Base-by-base conservation (phyloP, 2,888 invertebrate genomes). In the Euclidia mi region DNA sequence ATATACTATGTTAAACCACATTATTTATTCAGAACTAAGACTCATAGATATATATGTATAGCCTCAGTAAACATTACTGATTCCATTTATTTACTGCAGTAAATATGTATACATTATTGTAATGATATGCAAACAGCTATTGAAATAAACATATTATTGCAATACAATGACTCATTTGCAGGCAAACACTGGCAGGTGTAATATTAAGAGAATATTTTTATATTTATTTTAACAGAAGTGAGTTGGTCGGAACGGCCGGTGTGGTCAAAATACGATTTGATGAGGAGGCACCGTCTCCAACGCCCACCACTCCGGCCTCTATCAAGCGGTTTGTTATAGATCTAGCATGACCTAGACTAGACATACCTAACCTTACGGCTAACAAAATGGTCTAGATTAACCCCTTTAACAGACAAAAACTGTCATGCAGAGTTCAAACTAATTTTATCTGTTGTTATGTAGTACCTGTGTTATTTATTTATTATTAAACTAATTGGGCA, bases 191-290 rank as follows among this genome's bases (percentile, higher is more conserved):
- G 41, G 31, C 3, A 38, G 10, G 48, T 48, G 10, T 47, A 34
- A 6, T 34, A 35, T n/a, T 32, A 32, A 32, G 32, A 3, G 32
- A 11, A 55, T 53, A 69, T 81, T 76, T 76, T 88, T 85, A 65
- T 80, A 82, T 88, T 91, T n/a, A n/a, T n/a, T n/a, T n/a, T 92
- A 91, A 94, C 94, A 95, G 95, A 95, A 95, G 95, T 95, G 95
- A 95, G 87, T 94, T 95, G 89, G 92, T 95, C 78, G 95, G 95
- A 70, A 95, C 95, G 65, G 95, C 95, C 66, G 95, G 95, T 86
- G 95, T 95, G 84, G 95, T 95, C 87, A 95, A 95, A 92, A 91
- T 95, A 76, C 92, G 86, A 72, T 91, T 91, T 83, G 95, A 95
- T 77, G 95, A 94, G 79, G 94, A 94, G 79, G 91, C 88, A 58